A percentile compares a stretch with the other conserved stretches of the same genome.
Conservation (phyloP, 2,888 invertebrate genomes). For the Cistogaster globosa region DNA sequence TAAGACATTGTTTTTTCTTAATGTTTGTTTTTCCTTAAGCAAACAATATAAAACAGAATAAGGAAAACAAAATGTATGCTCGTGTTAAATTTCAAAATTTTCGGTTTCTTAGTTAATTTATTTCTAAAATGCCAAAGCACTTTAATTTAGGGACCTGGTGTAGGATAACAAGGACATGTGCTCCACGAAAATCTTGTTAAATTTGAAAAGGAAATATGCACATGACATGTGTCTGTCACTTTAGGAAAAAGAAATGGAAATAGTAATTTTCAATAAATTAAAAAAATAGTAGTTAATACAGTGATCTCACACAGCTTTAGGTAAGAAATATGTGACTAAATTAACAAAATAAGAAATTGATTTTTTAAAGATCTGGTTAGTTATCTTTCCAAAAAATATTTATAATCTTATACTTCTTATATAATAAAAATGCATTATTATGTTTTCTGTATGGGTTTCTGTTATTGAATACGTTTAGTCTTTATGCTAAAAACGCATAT, state of each 20-base stretch:
- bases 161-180: conserved; percentile 55
- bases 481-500: no score
- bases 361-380: no score
- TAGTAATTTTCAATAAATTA: no score
- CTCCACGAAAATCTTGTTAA: conserved; percentile 39
- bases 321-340: no score
- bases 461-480: no score
- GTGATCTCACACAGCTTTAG: no score
- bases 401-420: no score
- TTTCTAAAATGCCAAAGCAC: conserved; percentile 47
- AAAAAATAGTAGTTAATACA: no score
- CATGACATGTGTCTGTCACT: conserved; percentile 26
- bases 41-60: conserved; percentile 14
- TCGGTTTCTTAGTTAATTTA: conserved; percentile 6
- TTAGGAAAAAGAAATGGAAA: background rate
- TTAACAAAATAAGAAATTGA: no score
- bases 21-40: conserved; percentile 48
- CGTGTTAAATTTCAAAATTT: conserved; percentile 22
- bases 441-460: no score
- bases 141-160: conserved; percentile 37
- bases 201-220: conserved; percentile 55
- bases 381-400: no score
- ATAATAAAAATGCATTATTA: no score
- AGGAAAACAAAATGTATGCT: conserved; percentile 11
- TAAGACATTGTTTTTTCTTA: conserved; percentile 39